Evolutionary conservation across 2,797 vertebrate genomes (phyloP).

Genomic region (Urocyon cinereoargenteus): DNA sequence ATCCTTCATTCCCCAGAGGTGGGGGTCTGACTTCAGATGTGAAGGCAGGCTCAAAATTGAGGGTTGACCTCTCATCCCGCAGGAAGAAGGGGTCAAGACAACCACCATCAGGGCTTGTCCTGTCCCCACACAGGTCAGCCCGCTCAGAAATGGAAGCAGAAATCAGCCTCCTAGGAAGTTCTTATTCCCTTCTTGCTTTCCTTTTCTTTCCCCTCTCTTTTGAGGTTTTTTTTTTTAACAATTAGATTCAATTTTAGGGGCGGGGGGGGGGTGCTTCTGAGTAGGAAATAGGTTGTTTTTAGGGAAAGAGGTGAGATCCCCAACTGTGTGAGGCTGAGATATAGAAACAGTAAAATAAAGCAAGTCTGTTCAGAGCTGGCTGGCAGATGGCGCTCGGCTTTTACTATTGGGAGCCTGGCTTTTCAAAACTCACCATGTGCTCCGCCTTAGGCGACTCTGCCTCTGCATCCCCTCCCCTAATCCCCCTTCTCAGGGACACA

Average conservation of each 20-base stretch:
- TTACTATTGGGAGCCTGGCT: slow-evolving; percentile 67
- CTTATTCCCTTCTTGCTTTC: background rate
- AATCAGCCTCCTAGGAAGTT: background rate
- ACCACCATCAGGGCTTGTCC: background rate
- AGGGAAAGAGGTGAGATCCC: background rate
- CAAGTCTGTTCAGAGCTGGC: slow-evolving; percentile 31
- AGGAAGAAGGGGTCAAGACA: background rate
- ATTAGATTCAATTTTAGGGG: background rate
- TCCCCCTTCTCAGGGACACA: background rate
- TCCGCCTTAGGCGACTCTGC: accelerated
- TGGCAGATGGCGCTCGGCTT: slow-evolving; percentile 80
- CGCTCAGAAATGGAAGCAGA: background rate
- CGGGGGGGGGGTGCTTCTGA: background rate
- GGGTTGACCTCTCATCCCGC: background rate
- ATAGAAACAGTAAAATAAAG: background rate
- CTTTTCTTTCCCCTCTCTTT: background rate
- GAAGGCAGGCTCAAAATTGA: background rate
- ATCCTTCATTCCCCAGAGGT: background rate
- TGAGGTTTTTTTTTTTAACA: background rate
- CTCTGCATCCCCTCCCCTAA: background rate
- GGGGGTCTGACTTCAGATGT: background rate
- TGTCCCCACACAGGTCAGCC: background rate
- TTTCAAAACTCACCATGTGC: background rate
- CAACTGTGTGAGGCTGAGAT: background rate
- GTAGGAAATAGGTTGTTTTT: background rate